Conservation (phyloP, 1,140 invertebrate species). For the Nephila pilipes region DNA sequence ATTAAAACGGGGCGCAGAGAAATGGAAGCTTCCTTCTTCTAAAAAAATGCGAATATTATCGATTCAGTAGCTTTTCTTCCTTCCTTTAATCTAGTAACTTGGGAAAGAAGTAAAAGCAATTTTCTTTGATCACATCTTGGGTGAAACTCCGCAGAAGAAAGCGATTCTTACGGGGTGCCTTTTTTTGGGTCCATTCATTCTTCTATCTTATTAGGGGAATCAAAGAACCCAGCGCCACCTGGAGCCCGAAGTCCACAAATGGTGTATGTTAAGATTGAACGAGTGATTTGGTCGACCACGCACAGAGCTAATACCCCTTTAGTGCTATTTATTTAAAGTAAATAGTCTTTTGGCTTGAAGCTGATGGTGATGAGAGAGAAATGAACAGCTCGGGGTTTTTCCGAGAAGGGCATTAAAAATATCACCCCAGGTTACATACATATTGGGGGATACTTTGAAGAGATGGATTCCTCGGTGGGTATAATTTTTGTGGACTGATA, state of each 20-base stretch:
- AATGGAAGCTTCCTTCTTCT: not conserved
- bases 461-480: not conserved
- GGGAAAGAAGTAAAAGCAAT: slow-evolving; percentile 74
- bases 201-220: slow-evolving; percentile 74
- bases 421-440: slow-evolving; percentile 36
- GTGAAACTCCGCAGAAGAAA: slow-evolving; percentile 57
- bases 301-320: slow-evolving; percentile 56
- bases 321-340: slow-evolving; percentile 75
- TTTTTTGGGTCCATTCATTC: slow-evolving; percentile 29
- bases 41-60: slow-evolving; percentile 66
- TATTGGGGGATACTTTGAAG: slow-evolving; percentile 9
- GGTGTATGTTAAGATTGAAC: slow-evolving; percentile 45
- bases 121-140: slow-evolving; percentile 74
- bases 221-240: slow-evolving; percentile 44
- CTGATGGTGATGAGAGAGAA: slow-evolving; percentile 61
- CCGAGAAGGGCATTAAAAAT: slow-evolving; percentile 47
- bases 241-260: slow-evolving; percentile 63
- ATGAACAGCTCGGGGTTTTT: slow-evolving; percentile 46
- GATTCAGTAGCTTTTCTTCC: slow-evolving; percentile 40
- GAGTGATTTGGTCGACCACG: slow-evolving; percentile 25
- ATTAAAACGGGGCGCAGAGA: slow-evolving; percentile 34
- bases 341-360: slow-evolving; percentile 46
- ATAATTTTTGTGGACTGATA: not conserved
- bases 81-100: slow-evolving; percentile 75
- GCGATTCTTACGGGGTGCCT: slow-evolving; percentile 20